These are phyloP conservation scores for Galeruca laticollis DNA, from an alignment of 2,888 invertebrate genomes.

Conservation along the genomic window DNA sequence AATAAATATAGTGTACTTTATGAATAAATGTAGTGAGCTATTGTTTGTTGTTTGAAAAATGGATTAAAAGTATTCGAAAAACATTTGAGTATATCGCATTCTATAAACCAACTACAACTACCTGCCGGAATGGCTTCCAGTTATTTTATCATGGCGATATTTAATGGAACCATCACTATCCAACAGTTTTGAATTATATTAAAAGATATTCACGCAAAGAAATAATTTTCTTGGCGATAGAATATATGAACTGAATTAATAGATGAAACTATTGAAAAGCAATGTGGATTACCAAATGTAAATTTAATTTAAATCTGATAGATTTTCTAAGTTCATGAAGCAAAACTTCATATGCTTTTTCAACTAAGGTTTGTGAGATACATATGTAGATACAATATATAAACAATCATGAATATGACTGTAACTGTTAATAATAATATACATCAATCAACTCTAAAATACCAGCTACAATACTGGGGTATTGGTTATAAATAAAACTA, in stretches of 20 bases:
- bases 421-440: slow-evolving; percentile 46
- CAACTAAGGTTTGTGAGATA: slow-evolving; percentile 30
- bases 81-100: no score
- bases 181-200: background rate
- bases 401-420: slow-evolving; percentile 53
- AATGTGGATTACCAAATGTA: background rate
- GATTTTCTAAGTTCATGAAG: background rate
- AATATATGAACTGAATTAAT: background rate
- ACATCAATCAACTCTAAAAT: slow-evolving; percentile 54
- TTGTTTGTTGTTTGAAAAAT: no score
- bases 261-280: background rate
- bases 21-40: no score
- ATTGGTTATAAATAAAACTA: slow-evolving; percentile 28
- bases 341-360: slow-evolving; percentile 14
- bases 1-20: no score
- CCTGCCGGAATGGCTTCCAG: no score
- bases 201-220: no score
- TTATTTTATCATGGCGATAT: no score
- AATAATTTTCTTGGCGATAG: background rate
- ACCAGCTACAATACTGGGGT: slow-evolving; percentile 47
- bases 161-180: no score
- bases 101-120: no score
- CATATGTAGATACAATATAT: slow-evolving; percentile 35
- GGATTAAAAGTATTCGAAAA: no score
- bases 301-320: background rate